Evolutionary conservation across 2,797 vertebrate genomes (phyloP).

Genomic region (Synanceia verrucosa): DNA sequence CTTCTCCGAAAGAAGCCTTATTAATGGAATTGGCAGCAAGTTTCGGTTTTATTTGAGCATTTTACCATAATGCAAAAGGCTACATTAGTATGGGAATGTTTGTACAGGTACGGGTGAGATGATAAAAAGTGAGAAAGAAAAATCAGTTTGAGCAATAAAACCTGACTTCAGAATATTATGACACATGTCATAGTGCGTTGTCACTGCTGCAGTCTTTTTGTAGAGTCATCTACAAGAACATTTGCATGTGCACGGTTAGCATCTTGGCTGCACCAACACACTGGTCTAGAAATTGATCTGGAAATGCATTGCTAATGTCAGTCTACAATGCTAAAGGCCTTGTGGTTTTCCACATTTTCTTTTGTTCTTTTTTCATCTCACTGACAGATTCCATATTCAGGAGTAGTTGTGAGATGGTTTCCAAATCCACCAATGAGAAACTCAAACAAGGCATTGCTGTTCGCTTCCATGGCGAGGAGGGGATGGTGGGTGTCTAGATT

Average conservation of each 20-base stretch:
- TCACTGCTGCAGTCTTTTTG: not conserved
- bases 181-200: not conserved
- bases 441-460: conserved; percentile 98
- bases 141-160: not conserved
- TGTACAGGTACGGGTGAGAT: not conserved
- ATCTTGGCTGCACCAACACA: not conserved
- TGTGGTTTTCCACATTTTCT: not conserved
- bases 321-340: not conserved
- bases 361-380: not conserved
- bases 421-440: conserved; percentile 96
- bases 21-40: not conserved
- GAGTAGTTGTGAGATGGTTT: conserved; percentile 99
- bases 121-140: not conserved
- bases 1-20: not conserved
- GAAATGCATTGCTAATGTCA: not conserved
- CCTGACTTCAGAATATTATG: not conserved
- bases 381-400: conserved; percentile 95
- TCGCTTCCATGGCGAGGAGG: conserved; percentile 98
- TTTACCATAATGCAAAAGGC: no score
- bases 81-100: not conserved
- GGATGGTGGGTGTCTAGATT: conserved; percentile 88
- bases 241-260: no score
- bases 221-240: not conserved
- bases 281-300: not conserved
- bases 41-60: not conserved